phyloP scores from a whole-genome alignment of 2,113 vertebrate genomes.

The Panurus biarmicus region DNA sequence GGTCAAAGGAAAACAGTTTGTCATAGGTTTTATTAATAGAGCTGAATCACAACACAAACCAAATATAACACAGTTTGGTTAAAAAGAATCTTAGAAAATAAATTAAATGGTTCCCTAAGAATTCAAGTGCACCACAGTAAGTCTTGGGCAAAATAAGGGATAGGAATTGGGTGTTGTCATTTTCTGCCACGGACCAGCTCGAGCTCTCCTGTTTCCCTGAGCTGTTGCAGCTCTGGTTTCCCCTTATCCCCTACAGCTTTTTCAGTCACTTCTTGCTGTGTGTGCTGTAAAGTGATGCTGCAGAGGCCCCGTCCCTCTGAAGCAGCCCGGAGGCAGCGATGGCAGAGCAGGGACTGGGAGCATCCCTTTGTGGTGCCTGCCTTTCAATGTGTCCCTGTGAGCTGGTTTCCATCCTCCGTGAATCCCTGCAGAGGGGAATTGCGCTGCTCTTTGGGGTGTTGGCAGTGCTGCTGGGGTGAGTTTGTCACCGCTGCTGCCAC shows the following conservation, averaged over 20 bases:
- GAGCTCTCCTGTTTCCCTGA: neutral
- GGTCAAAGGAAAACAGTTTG: neutral
- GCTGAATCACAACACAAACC: neutral
- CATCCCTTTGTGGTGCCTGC: neutral
- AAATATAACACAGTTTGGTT: neutral
- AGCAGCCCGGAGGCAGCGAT: neutral
- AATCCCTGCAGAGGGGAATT: neutral
- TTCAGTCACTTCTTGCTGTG: neutral
- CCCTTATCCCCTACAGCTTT: neutral
- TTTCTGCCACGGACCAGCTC: neutral
- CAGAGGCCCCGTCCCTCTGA: neutral
- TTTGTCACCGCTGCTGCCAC: neutral
- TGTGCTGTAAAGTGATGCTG: neutral
- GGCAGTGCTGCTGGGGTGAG: neutral
- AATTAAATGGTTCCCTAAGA: neutral
- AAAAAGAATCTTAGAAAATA: neutral
- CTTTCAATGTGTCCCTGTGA: neutral
- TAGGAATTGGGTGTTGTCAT: neutral
- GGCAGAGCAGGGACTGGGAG: neutral
- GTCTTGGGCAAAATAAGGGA: neutral
- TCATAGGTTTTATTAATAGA: neutral
- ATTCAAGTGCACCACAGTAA: neutral
- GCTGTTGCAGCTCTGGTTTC: neutral
- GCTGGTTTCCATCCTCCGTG: neutral
- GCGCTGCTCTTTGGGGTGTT: accelerated